These are phyloP conservation scores for Drosophila infuscata DNA, from an alignment of 2,888 invertebrate species.

Conservation along the genomic window DNA sequence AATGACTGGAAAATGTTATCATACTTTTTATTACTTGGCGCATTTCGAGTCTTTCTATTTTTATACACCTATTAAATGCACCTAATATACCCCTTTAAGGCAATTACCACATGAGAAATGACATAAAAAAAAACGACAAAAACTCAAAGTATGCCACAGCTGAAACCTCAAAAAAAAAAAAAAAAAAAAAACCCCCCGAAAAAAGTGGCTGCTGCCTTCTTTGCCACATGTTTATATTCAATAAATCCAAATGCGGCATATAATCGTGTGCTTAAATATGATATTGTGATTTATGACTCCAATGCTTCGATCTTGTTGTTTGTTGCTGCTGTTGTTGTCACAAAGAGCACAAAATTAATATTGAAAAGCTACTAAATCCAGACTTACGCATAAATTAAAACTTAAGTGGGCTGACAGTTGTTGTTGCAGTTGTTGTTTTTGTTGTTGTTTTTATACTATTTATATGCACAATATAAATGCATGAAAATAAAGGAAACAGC, in stretches of 20 bases:
- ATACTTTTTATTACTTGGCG: not conserved
- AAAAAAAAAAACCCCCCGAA: constrained; percentile 13
- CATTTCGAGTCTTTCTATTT: not conserved
- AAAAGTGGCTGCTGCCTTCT: constrained; percentile 30
- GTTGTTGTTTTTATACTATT: constrained; percentile 60
- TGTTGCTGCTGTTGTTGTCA: constrained; percentile 43
- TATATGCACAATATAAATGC: constrained; percentile 42
- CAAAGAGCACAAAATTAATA: constrained; percentile 72
- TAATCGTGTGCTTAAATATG: constrained; percentile 72
- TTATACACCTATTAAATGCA: constrained; percentile 20
- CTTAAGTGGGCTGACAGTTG: constrained; percentile 68
- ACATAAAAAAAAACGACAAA: constrained; percentile 24
- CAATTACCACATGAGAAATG: constrained; percentile 20
- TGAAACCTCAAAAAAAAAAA: constrained; percentile 29
- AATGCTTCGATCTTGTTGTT: constrained; percentile 24
- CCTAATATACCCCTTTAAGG: constrained; percentile 29
- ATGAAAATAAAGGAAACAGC: constrained; percentile 29
- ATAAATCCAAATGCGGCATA: constrained; percentile 70
- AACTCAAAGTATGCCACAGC: constrained; percentile 36
- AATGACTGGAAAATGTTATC: not conserved
- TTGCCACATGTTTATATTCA: constrained; percentile 45
- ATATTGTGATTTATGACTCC: constrained; percentile 71
- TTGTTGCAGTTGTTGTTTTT: not conserved
- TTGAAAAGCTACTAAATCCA: constrained; percentile 77
- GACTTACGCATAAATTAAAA: constrained; percentile 78